Evolutionary conservation across 1,140 invertebrate species (phyloP), one percentile per base, ranked within the genome.

Genomic region (Metopolophium dirhodum): DNA sequence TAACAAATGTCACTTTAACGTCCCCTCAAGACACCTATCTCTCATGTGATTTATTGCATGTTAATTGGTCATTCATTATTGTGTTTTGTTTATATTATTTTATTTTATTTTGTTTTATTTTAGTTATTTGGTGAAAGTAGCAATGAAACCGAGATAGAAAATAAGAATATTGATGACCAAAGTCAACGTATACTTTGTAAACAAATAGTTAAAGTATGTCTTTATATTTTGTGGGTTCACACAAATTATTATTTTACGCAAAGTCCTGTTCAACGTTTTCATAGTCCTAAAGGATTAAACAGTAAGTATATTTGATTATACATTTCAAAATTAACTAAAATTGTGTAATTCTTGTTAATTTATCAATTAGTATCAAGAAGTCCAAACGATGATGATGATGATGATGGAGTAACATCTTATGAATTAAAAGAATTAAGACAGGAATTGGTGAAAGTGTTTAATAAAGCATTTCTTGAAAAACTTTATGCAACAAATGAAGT

Each of bases 381-480:
- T 57, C 30, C 82, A 18, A 85, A 45, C 14, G 49, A 85, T 18
- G 49, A 93, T 20, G 77, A 85, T 83, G 91, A 93, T 93, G 82
- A 82, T 4, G 82, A 41, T 41, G 41, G 3, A 41, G 41, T 93
- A 26, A 93, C 91, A 93, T 35, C 91, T 41, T 82, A 93, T 41
- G 91, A 93, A 86, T 83, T 93, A 85, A 93, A 93, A 93, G 91
- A 93, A n/a, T 83, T 93, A 51, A 93, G 91, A 57, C 91, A 45
- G 8, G 91, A 82, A 26, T 93, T 93, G 49, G 91, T 93, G 6
- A 93, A 93, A 37, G 82, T 93, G 14, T 93, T 93, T 45, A 93
- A 85, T 85, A 82, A 93, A 54, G 68, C 91, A 85, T 93, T 93
- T 57, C 82, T 93, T 41, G 91, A 93, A 54, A 93, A 93, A 85